phyloP scores from a whole-genome alignment of 2,113 vertebrate species.

The mouse (Mus musculus) region GRCm39 chr5:16531001-16531500 shows the following conservation, averaged over 20 bases:
- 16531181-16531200: conserved; percentile 52
- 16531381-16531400: conserved; percentile 85
- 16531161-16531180: background rate
- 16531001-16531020: no score
- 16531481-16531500: background rate
- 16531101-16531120: background rate
- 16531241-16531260: conserved; percentile 10
- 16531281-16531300: conserved; percentile 73
- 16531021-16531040: no score
- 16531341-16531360: conserved; percentile 97
- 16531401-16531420: background rate
- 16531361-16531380: conserved; percentile 98
- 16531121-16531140: background rate
- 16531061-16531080: no score
- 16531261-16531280: background rate
- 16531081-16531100: background rate
- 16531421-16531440: no score
- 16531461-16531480: background rate
- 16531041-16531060: no score
- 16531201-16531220: conserved; percentile 73
- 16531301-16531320: conserved; percentile 97
- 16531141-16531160: background rate
- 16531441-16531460: background rate
- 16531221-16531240: conserved; percentile 53
- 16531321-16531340: conserved; percentile 97